Conservation (phyloP, 2,797 vertebrate species). For the Rhinella marina region DNA sequence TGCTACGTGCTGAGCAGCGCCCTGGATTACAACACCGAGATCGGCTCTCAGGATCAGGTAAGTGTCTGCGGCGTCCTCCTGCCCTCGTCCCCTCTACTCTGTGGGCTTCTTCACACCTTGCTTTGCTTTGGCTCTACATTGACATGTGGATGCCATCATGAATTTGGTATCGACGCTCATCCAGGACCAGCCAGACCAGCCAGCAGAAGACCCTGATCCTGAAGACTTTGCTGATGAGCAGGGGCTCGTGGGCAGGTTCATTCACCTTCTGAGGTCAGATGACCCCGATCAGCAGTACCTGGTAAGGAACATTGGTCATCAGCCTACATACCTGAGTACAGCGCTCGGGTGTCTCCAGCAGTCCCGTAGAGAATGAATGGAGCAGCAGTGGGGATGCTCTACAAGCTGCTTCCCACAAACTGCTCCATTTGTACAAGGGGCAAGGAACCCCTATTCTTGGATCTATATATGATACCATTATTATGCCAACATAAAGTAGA, state of each 20-base stretch:
- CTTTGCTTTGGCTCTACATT: neutral
- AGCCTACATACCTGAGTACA: no score
- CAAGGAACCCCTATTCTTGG: no score
- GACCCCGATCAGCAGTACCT: conserved; percentile 97
- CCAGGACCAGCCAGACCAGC: conserved; percentile 97
- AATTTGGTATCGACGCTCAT: conserved; percentile 92
- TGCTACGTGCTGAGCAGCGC: conserved; percentile 97
- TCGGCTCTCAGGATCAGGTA: conserved; percentile 96
- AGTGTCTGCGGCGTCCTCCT: neutral
- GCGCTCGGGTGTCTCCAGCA: no score
- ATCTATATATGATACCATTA: no score
- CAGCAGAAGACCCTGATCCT: conserved; percentile 93
- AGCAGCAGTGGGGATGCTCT: no score
- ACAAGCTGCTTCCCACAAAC: no score
- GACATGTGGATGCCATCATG: conserved; percentile 94
- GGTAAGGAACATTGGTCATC: conserved; percentile 68
- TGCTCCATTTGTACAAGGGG: neutral
- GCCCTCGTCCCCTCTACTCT: neutral
- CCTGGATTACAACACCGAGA: conserved; percentile 93
- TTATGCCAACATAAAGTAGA: no score
- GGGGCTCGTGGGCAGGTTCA: conserved; percentile 96
- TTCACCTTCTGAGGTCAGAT: conserved; percentile 92
- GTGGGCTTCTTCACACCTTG: neutral
- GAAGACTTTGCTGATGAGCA: conserved; percentile 98
- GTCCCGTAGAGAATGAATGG: no score